Percentiles rank a stretch among this genome's conserved stretches.
Conservation (phyloP, 2,113 vertebrate species). For the Puntigrus tetrazona region DNA sequence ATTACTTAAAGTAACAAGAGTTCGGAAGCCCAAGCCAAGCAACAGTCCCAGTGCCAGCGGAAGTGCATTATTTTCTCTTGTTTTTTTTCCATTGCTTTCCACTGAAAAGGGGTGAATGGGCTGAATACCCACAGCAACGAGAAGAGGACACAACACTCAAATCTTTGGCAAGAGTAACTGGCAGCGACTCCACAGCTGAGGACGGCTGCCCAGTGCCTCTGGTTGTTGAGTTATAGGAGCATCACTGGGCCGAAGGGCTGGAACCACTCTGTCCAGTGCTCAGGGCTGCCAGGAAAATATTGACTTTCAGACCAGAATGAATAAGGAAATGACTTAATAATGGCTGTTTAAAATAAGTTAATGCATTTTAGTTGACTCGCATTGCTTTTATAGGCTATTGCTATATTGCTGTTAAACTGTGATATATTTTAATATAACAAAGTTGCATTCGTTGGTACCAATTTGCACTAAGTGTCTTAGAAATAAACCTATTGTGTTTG, state of each 20-base stretch:
- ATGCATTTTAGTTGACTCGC: neutral
- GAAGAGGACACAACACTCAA: constrained; percentile 53
- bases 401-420: neutral
- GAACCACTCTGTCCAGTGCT: constrained; percentile 23
- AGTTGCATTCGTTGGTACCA: too few species aligned
- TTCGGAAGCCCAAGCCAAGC: constrained; percentile 21
- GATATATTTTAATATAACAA: neutral
- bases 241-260: constrained; percentile 25
- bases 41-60: constrained; percentile 3
- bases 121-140: constrained; percentile 32
- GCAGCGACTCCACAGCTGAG: constrained; percentile 37
- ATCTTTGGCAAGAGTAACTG: constrained; percentile 51
- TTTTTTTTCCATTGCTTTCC: neutral
- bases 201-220: constrained; percentile 47
- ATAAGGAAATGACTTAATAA: neutral
- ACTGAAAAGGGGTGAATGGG: constrained; percentile 19
- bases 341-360: neutral
- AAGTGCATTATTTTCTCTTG: constrained; percentile 31
- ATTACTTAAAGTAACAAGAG: constrained; percentile 41
- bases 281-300: constrained; percentile 52
- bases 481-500: too few species aligned
- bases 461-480: too few species aligned
- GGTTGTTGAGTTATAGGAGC: constrained; percentile 50
- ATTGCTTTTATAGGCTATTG: neutral
- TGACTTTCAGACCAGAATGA: constrained; percentile 52